Evolutionary conservation across 2,113 vertebrate genomes (phyloP), one percentile per base, ranked within the genome.

Genomic region (Aythya baeri): DNA sequence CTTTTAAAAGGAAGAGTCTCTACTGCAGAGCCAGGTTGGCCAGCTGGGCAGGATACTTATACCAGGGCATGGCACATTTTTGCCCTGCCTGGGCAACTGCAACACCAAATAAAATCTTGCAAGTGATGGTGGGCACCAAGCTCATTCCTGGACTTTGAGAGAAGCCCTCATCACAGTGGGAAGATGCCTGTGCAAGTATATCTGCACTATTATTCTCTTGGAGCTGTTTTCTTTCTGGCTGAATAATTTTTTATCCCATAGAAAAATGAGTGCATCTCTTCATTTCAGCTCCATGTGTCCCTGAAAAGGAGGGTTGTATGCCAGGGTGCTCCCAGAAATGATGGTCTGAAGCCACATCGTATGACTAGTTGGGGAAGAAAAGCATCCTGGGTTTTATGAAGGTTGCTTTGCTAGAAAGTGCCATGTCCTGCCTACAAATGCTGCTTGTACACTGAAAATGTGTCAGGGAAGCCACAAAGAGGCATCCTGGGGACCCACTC

Each of bases 311-410:
- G 46, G 10, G 8, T 4, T 76, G 7, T 25, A 13, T 1, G 2
- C 26, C 4, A 3, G 16, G 18, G 44, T 78, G 55, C 20, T 58
- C 63, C 34, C 31, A 50, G 59, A 77, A 50, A 13, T 50, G 55
- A 80, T 0, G 3, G 41, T 88, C 54, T 55, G 43, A 73, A 83
- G 22, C 11, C 14, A 18, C 11, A 18, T 27, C 0, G 0, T 2
- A 0, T 14, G 25, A 77, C 4, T 36, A 58, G 31, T 16, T 57
- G 8, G 49, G 29, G 27, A 94, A 5, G 15, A 88, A 88, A 41
- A 32, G 11, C 13, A 36, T 68, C 43, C 16, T 89, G 83, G 22
- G 7, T 18, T 68, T 54, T 17, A 2, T 3, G 41, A 71, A 17
- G 21, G 22, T 17, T 15, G 20, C 74, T 94, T 67, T 81, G 11